A percentile compares a stretch with the other conserved stretches of the same genome.
Evolutionary conservation across 2,113 vertebrate species (phyloP).

Genomic region (Balaeniceps rex): DNA sequence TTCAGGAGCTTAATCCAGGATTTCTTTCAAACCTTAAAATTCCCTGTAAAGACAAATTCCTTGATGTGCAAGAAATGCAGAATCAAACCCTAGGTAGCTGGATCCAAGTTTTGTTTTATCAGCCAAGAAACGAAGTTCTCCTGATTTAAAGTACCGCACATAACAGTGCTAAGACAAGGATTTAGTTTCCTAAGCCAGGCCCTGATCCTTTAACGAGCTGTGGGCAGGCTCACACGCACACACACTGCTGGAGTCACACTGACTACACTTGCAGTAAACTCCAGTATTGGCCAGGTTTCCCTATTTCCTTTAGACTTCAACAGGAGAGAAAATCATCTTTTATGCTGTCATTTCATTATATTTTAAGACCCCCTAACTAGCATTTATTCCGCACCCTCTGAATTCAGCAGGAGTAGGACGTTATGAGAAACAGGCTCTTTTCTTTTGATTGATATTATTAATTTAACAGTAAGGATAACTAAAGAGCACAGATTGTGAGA

Average conservation of each 20-base stretch:
- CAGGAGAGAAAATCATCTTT: neutral
- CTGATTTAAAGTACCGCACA: neutral
- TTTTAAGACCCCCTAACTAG: neutral
- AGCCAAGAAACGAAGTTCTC: slow-evolving; percentile 52
- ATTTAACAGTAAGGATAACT: neutral
- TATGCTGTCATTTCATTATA: neutral
- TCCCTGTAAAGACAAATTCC: slow-evolving; percentile 44
- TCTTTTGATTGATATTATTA: neutral
- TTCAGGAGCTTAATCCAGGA: slow-evolving; percentile 26
- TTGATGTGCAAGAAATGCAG: slow-evolving; percentile 46
- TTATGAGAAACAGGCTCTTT: neutral
- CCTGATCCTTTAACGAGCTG: slow-evolving; percentile 46
- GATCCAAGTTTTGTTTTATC: slow-evolving; percentile 51
- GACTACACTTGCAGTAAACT: neutral
- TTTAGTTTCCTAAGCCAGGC: slow-evolving; percentile 15
- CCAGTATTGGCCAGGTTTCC: neutral
- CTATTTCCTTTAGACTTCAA: neutral
- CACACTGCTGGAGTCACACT: neutral
- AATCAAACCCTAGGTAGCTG: slow-evolving; percentile 45
- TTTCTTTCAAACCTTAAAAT: slow-evolving; percentile 56
- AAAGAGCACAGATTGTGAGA: neutral
- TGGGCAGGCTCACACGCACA: neutral
- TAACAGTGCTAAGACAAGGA: slow-evolving; percentile 35
- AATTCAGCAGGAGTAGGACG: neutral
- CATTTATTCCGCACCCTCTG: neutral